Base-by-base conservation (phyloP, 2,888 invertebrate species). In the Saturnia japonica region DNA sequence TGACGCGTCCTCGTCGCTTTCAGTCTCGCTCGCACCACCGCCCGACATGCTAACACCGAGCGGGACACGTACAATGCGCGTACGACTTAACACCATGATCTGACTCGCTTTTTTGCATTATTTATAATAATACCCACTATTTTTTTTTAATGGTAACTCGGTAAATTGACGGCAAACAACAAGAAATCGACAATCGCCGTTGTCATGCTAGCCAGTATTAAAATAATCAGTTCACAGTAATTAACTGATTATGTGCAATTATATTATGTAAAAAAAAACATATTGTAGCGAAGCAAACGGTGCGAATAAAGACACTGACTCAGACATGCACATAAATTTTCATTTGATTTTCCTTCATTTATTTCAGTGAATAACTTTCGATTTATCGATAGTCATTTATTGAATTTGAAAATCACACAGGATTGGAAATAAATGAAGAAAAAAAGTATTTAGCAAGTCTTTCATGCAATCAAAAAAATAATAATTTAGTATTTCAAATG, bases 1-100 rank as follows among this genome's bases (percentile, higher is more conserved):
- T 64, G 94, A 90, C 57, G 95, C 90, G 82, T 96, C 96, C 80
- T 96, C 96, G 90, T 97, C 97, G 75, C 96, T 96, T 90, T 97
- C 97, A 88, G 96, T 96, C 94, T 96, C 95, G 85, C 93, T 96
- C 88, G 96, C 96, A 88, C 96, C 90, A 74, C 86, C 88, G 78
- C 85, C 82, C 72, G 95, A 88, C 88, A 89, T 81, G 84, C 91
- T 94, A 91, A 88, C 86, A 88, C 78, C 85, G 88, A 89, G 89
- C 89, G 88, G 78, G 85, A 86, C 83, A 74, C 64, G 79, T 81
- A 84, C 80, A 74, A 70, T 69, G 71, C 40, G 64, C 70, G 71
- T 72, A 70, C 28, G 72, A 74, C 47, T 7, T 73, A 68, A 40
- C 73, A 80, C 82, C 82, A 85, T 84, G 81, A 28, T 51, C 47